These are phyloP conservation scores for Carlito syrichta DNA, from an alignment of 2,113 vertebrate species.

Conservation along the genomic window DNA sequence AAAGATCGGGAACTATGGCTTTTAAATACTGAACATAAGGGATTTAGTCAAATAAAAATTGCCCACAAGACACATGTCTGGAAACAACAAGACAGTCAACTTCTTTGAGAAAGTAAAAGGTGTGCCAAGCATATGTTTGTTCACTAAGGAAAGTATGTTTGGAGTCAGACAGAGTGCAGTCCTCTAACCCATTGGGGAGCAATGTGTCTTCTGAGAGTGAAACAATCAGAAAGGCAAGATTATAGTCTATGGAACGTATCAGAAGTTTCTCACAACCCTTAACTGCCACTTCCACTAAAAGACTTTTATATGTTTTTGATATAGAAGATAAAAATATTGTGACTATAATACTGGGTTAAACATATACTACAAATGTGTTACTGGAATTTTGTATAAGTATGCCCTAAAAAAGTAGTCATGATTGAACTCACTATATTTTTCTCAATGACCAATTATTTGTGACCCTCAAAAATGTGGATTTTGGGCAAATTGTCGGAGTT, in stretches of 20 bases:
- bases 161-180: not conserved
- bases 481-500: not conserved
- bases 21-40: not conserved
- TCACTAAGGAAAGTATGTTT: not conserved
- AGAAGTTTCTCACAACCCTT: not conserved
- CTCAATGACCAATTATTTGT: not conserved
- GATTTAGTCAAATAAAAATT: slow-evolving; percentile 8
- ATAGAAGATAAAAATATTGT: not conserved
- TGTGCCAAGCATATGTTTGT: not conserved
- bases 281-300: not conserved
- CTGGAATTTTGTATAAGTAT: not conserved
- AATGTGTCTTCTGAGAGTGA: not conserved
- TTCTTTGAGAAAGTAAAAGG: not conserved
- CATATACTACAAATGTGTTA: not conserved
- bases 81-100: not conserved
- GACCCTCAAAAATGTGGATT: not conserved
- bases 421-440: not conserved
- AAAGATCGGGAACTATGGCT: not conserved
- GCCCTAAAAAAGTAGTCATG: not conserved
- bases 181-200: not conserved
- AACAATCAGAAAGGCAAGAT: not conserved
- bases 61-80: not conserved
- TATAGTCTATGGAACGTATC: not conserved
- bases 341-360: not conserved
- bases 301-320: not conserved